Conservation (phyloP, 37 sponge, comb jelly and placozoan genomes). For the Beroe ovata region DNA sequence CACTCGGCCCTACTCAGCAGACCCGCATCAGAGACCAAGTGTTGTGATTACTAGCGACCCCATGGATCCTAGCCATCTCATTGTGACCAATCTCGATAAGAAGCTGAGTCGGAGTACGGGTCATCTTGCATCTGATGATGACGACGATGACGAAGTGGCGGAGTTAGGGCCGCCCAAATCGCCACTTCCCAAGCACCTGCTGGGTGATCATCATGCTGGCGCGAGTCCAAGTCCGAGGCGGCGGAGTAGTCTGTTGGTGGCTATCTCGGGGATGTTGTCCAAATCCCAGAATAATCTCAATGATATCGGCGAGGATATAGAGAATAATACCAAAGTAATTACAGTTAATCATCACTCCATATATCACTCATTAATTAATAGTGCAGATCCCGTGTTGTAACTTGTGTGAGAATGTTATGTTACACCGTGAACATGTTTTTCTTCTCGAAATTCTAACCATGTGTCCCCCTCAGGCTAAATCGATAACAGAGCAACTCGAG, state of each 20-base stretch:
- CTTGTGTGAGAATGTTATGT: too few relatives aligned
- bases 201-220: background rate
- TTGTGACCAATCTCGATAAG: background rate
- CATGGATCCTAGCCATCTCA: background rate
- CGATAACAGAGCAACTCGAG: conserved; percentile 54
- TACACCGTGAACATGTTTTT: too few relatives aligned
- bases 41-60: background rate
- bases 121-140: background rate
- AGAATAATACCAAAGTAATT: conserved; percentile 9
- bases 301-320: background rate
- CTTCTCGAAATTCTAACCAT: too few relatives aligned
- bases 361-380: too few relatives aligned
- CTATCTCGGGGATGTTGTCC: conserved; percentile 33
- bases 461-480: conserved; percentile 30
- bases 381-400: too few relatives aligned
- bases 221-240: conserved; percentile 4
- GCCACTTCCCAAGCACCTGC: background rate
- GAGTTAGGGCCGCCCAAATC: background rate
- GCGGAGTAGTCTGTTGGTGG: conserved; percentile 23
- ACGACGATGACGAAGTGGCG: background rate
- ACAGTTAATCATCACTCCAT: background rate
- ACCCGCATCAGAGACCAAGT: background rate
- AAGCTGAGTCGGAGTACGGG: background rate
- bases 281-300: background rate
- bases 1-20: background rate